Percentiles rank a stretch among this genome's conserved stretches.
These are phyloP conservation scores for Drosophila pruinosa DNA, from an alignment of 1,140 invertebrate species.

Conservation along the genomic window DNA sequence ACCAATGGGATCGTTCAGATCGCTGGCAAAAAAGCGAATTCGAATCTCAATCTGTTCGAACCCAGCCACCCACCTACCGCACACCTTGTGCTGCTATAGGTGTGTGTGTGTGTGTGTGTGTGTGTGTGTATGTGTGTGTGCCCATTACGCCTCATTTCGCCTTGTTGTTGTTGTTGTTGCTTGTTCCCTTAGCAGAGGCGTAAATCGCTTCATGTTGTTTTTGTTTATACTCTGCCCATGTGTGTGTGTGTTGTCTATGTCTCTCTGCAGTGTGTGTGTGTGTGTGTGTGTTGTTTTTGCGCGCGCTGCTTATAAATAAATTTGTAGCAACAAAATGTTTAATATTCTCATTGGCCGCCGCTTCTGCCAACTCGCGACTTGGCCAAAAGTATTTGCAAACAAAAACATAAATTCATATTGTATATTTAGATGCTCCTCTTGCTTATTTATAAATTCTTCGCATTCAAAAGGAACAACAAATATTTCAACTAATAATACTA, in stretches of 20 bases:
- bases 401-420: conserved; percentile 75
- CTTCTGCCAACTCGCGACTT: conserved; percentile 46
- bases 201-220: conserved; percentile 43
- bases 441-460: conserved; percentile 6
- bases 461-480: not conserved
- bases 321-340: conserved; percentile 37
- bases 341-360: conserved; percentile 30
- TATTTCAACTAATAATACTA: conserved; percentile 4
- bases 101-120: not conserved
- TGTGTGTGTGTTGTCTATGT: too few species aligned
- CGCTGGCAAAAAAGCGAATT: not conserved
- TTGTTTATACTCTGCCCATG: conserved; percentile 41
- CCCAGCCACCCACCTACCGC: conserved; percentile 8
- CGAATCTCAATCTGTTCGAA: not conserved
- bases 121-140: conserved; percentile 24
- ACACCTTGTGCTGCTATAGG: conserved; percentile 34
- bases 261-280: not conserved
- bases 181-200: conserved; percentile 51
- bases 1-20: not conserved
- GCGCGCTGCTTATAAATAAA: conserved; percentile 63
- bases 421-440: conserved; percentile 42
- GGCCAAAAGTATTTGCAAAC: conserved; percentile 77
- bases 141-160: conserved; percentile 53
- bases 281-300: conserved; percentile 16
- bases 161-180: conserved; percentile 24